A percentile compares a stretch with the other conserved stretches of the same genome.
These are phyloP conservation scores for Pseudotriccus pelzelni DNA, from an alignment of 2,797 vertebrate species.

Conservation along the genomic window DNA sequence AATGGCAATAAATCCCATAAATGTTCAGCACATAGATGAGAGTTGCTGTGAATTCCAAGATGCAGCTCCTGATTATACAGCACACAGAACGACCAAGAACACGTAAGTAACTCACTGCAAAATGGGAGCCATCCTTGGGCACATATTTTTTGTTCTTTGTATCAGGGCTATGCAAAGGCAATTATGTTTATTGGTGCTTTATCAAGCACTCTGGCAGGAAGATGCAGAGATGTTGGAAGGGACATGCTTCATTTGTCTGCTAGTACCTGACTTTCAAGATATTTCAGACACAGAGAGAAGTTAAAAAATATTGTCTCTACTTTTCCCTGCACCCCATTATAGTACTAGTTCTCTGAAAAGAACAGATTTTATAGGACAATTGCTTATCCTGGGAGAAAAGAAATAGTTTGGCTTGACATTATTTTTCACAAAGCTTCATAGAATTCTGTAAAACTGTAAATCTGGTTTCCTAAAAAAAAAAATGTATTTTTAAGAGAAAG, in stretches of 20 bases:
- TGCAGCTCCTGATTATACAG: neutral
- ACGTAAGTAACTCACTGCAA: neutral
- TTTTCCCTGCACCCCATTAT: neutral
- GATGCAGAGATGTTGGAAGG: neutral
- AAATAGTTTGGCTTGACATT: neutral
- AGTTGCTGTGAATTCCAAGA: conserved; percentile 8
- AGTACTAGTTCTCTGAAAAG: neutral
- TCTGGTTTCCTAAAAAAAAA: neutral
- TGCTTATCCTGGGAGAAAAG: neutral
- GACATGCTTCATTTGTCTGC: conserved; percentile 1
- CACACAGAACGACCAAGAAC: neutral
- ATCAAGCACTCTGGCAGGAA: conserved; percentile 1
- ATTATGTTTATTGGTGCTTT: conserved; percentile 52
- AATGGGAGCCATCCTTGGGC: neutral
- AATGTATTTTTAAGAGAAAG: neutral
- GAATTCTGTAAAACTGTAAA: neutral
- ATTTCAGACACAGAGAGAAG: neutral
- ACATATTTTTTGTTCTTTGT: conserved; percentile 2
- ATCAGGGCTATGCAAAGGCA: neutral
- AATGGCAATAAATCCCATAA: conserved; percentile 40
- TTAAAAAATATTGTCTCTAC: neutral
- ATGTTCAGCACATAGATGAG: neutral
- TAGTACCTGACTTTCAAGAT: neutral
- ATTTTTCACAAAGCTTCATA: neutral
- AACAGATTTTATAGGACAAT: neutral